Evolutionary conservation across 2,888 invertebrate genomes (phyloP).

Genomic region (Brachyptera putata): DNA sequence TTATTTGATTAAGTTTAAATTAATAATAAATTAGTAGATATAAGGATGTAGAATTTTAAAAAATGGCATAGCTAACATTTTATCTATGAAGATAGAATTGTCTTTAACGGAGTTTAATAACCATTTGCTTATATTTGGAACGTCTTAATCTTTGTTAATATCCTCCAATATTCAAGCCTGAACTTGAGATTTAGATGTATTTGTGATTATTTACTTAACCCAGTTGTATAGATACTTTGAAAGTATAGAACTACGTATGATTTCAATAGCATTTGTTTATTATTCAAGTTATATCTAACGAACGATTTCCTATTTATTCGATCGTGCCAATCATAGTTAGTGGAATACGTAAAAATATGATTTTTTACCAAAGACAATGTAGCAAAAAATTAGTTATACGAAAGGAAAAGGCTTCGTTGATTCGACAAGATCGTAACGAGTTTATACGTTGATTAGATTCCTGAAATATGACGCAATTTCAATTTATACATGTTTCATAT

Average conservation of each 20-base stretch:
- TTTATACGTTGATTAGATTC: background rate
- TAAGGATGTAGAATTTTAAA: slow-evolving; percentile 3
- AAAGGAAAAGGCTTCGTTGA: background rate
- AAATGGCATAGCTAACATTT: slow-evolving; percentile 7
- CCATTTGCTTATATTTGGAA: background rate
- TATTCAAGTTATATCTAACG: too few relatives aligned
- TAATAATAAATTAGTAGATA: slow-evolving; percentile 12
- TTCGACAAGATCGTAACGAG: too few relatives aligned
- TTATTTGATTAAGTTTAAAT: slow-evolving; percentile 19
- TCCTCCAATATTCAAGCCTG: background rate
- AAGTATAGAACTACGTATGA: too few relatives aligned
- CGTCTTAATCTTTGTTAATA: background rate
- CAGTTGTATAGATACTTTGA: too few relatives aligned
- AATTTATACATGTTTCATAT: slow-evolving; percentile 31
- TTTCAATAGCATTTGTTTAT: too few relatives aligned
- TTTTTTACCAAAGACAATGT: slow-evolving; percentile 22
- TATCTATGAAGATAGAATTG: background rate
- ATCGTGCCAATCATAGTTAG: slow-evolving; percentile 24
- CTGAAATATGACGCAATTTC: slow-evolving; percentile 13
- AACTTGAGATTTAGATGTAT: background rate
- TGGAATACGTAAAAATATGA: slow-evolving; percentile 18
- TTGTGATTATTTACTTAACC: background rate
- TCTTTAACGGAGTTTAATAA: slow-evolving; percentile 1
- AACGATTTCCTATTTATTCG: slow-evolving; percentile 19
- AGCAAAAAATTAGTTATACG: background rate